phyloP scores from a whole-genome alignment of 1,140 invertebrate species.

The Lasioglossum baleicum region DNA sequence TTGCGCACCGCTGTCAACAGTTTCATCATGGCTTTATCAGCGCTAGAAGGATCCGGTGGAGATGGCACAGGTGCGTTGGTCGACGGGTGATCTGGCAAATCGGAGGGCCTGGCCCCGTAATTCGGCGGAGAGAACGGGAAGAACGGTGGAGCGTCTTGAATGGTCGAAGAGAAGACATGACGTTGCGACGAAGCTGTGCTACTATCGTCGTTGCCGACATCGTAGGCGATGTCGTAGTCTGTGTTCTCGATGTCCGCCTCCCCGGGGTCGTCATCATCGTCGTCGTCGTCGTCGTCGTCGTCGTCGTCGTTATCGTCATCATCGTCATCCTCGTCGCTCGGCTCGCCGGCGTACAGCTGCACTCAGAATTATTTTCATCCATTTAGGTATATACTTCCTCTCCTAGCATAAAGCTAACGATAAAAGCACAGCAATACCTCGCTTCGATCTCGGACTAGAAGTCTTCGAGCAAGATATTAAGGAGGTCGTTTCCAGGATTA shows the following conservation, averaged over 20 bases:
- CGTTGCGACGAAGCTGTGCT: too few relatives aligned
- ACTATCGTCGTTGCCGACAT: constrained; percentile 6
- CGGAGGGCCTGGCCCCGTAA: constrained; percentile 23
- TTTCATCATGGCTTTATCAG: constrained; percentile 57
- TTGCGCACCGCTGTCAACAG: constrained; percentile 50
- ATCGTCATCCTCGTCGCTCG: constrained; percentile 64
- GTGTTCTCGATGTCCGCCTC: constrained; percentile 52
- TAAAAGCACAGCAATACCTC: too few relatives aligned
- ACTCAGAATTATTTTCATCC: too few relatives aligned
- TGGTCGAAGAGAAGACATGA: too few relatives aligned
- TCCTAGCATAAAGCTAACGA: too few relatives aligned
- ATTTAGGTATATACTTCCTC: too few relatives aligned
- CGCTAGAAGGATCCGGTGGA: background rate
- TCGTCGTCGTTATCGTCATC: constrained; percentile 24
- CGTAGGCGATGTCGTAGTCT: constrained; percentile 67
- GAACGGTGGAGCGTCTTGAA: too few relatives aligned
- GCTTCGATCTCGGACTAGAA: too few relatives aligned
- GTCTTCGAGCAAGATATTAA: too few relatives aligned
- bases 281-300: constrained; percentile 63
- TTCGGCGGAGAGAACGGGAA: background rate
- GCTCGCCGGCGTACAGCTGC: constrained; percentile 68
- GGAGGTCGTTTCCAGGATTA: too few relatives aligned
- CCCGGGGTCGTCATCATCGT: constrained; percentile 58
- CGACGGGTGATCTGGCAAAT: constrained; percentile 29
- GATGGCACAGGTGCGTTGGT: constrained; percentile 28